These are phyloP conservation scores for Vanessa cardui DNA, from an alignment of 2,888 invertebrate species.

Conservation along the genomic window DNA sequence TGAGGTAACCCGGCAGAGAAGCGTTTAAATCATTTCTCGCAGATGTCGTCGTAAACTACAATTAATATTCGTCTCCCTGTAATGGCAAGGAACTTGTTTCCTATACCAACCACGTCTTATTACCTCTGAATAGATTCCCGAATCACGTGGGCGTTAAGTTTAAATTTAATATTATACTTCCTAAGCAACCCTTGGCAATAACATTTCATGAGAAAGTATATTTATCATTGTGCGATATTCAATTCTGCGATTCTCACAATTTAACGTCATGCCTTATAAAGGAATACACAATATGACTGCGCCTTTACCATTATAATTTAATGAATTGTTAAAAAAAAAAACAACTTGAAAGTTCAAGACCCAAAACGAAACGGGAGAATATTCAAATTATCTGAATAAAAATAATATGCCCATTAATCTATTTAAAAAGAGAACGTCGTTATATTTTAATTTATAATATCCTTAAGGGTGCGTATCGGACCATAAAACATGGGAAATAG, in stretches of 20 bases:
- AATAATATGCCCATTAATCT: not conserved
- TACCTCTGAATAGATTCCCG: conserved; percentile 23
- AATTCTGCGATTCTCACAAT: too few species aligned
- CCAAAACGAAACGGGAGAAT: not conserved
- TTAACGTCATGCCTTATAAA: too few species aligned
- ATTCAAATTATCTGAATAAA: not conserved
- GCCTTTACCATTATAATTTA: not conserved
- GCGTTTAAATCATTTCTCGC: conserved; percentile 40
- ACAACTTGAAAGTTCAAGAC: not conserved
- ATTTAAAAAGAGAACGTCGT: conserved; percentile 1
- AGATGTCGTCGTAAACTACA: conserved; percentile 43
- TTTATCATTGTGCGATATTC: too few species aligned
- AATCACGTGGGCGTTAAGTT: conserved; percentile 18
- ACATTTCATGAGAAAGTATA: too few species aligned
- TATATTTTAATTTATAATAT: conserved; percentile 17
- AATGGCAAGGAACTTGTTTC: conserved; percentile 35
- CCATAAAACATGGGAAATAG: conserved; percentile 41
- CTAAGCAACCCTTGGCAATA: too few species aligned
- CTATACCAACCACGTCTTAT: conserved; percentile 27
- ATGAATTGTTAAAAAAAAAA: not conserved
- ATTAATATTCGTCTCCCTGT: conserved; percentile 39
- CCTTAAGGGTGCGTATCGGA: conserved; percentile 43
- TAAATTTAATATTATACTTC: conserved; percentile 17
- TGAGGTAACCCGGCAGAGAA: conserved; percentile 41
- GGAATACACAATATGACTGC: too few species aligned